Conservation (phyloP, 1,140 invertebrate genomes). For the Drosophila paulistorum region DNA sequence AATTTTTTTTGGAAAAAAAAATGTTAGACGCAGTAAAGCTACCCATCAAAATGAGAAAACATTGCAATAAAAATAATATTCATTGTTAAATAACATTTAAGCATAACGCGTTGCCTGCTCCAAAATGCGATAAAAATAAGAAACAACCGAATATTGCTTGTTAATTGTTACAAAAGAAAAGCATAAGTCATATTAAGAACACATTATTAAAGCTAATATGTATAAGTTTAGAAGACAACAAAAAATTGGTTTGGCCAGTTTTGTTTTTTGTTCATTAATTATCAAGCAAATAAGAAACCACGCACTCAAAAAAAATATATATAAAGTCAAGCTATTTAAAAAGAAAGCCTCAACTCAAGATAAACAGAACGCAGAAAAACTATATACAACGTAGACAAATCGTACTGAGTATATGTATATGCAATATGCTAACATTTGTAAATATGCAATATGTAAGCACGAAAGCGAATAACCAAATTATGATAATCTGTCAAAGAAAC, state of each 20-base stretch:
- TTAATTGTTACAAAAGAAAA: slow-evolving; percentile 63
- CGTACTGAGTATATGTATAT: slow-evolving; percentile 49
- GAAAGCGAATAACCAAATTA: background rate
- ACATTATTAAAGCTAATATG: background rate
- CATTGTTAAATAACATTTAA: slow-evolving; percentile 72
- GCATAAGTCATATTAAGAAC: slow-evolving; percentile 34
- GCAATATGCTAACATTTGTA: slow-evolving; percentile 15
- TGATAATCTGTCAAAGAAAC: slow-evolving; percentile 22
- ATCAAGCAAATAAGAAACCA: slow-evolving; percentile 42
- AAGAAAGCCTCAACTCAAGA: slow-evolving; percentile 36
- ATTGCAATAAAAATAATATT: slow-evolving; percentile 33
- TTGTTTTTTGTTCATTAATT: slow-evolving; percentile 46
- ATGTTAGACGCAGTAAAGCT: slow-evolving; percentile 49
- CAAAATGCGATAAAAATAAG: slow-evolving; percentile 41
- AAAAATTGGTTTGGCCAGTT: background rate
- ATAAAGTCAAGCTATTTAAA: slow-evolving; percentile 58
- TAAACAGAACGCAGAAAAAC: slow-evolving; percentile 27
- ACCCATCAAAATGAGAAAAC: slow-evolving; percentile 26
- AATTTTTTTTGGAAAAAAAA: slow-evolving; percentile 73
- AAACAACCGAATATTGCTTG: slow-evolving; percentile 49
- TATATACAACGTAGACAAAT: slow-evolving; percentile 42
- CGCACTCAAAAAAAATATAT: slow-evolving; percentile 29
- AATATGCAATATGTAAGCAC: background rate
- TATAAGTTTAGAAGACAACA: background rate
- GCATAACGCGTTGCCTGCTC: slow-evolving; percentile 69